These are phyloP conservation scores for Protobothrops mucrosquamatus DNA, from an alignment of 2,113 vertebrate species.

Conservation along the genomic window DNA sequence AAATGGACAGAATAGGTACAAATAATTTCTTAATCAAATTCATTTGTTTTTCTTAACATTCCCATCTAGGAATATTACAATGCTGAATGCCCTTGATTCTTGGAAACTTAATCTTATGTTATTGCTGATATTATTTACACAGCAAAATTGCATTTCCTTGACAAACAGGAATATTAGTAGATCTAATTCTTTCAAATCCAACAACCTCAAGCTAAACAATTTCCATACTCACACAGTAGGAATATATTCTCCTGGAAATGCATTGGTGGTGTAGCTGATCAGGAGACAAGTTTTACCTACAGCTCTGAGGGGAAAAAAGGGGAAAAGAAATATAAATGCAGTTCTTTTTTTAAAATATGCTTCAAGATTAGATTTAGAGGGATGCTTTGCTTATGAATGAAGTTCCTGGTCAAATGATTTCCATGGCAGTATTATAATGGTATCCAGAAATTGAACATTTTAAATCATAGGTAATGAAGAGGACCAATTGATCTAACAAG, in stretches of 20 bases:
- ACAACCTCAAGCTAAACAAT: not conserved
- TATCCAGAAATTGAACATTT: not conserved
- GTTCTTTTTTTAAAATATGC: not conserved
- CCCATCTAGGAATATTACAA: not conserved
- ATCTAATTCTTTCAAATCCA: not conserved
- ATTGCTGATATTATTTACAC: not conserved
- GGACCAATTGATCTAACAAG: too few relatives aligned
- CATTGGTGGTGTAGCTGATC: slow-evolving; percentile 98
- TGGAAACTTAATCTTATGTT: not conserved
- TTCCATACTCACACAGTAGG: slow-evolving; percentile 90
- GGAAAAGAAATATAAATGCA: not conserved
- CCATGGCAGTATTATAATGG: not conserved
- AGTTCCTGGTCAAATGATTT: not conserved
- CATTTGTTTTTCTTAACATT: not conserved
- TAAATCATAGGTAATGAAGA: not conserved
- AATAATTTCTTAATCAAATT: not conserved
- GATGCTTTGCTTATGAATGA: not conserved
- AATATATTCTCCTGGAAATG: slow-evolving; percentile 97
- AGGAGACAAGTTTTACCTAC: slow-evolving; percentile 98
- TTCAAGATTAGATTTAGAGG: not conserved
- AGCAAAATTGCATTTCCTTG: not conserved
- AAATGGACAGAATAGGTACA: not conserved
- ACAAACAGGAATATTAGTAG: not conserved
- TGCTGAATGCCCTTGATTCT: not conserved
- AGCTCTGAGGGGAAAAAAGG: slow-evolving; percentile 72